Base-by-base conservation (phyloP, 2,797 vertebrate species). In the Sparus aurata region DNA sequence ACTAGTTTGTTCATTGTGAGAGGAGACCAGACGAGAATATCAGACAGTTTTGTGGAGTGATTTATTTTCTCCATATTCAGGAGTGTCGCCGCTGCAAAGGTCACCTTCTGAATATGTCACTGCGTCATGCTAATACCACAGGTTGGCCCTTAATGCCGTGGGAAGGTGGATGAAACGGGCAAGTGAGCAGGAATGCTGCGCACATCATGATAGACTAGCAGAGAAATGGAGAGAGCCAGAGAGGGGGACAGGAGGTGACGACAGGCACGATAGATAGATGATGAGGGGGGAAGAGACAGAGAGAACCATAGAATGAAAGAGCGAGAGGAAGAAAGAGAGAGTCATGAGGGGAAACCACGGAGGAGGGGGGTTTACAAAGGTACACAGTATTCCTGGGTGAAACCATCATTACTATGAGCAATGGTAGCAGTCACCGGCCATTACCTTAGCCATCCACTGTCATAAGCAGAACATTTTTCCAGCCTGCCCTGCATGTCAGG, bases 361-460 rank as follows among this genome's bases (percentile, higher is more conserved):
- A 64, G 75, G 70, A 16, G 61, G 63, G 69, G 76, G 75, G 68
- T 71, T 73, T 88, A 80, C 79, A 88, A 89, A 92, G 85, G 91
- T 93, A 90, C 90, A 92, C 90, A 89, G 91, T 91, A 93, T 94
- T 93, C 89, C 92, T 88, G 76, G 80, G 89, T 95, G 93, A 93
- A 93, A 94, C 93, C 91, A 93, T 95, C 95, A 95, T 94, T 93
- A 94, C 93, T 90, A 86, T 95, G 94, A 95, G 94, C 94, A 95
- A 95, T 95, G 92, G 93, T 93, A 88, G 94, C 93, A 94, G 94
- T 95, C 95, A 94, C 89, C 91, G 91, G 88, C 90, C 93, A 95
- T 96, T 95, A 96, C 94, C 92, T 92, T 88, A 89, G 89, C 91
- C 93, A 95, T 96, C 94, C 93, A 95, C 92, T 94, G 93, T 95